phyloP scores from a whole-genome alignment of 92 coral and sea anemone species.

The Micromussa lordhowensis region DNA sequence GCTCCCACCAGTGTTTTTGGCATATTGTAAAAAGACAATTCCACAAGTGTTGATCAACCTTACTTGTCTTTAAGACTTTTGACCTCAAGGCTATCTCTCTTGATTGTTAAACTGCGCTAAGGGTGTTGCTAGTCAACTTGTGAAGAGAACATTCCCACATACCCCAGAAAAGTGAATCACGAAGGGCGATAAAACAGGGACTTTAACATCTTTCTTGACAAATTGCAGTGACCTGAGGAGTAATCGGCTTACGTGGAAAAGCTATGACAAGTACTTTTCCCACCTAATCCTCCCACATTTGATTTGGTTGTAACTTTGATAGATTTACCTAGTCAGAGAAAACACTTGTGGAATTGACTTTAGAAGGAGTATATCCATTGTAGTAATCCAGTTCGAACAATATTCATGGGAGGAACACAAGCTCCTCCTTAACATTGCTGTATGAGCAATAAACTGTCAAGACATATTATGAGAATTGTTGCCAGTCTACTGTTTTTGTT shows the following conservation, averaged over 20 bases:
- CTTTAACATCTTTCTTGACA: background rate
- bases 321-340: background rate
- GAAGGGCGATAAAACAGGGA: background rate
- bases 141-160: background rate
- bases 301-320: background rate
- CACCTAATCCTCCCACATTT: background rate
- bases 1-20: background rate
- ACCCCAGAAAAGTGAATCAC: background rate
- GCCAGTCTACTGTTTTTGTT: background rate
- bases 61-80: background rate
- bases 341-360: slow-evolving; percentile 21
- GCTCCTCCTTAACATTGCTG: background rate
- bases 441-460: slow-evolving; percentile 35
- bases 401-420: slow-evolving; percentile 20
- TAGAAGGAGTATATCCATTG: background rate
- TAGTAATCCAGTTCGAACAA: slow-evolving; percentile 28
- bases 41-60: no score
- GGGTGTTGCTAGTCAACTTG: background rate
- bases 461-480: background rate
- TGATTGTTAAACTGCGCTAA: background rate
- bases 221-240: background rate
- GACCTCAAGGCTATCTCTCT: background rate
- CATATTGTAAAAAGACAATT: background rate
- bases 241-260: background rate
- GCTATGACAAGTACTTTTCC: background rate